phyloP scores from a whole-genome alignment of 2,113 vertebrate species.

The Zeus faber region DNA sequence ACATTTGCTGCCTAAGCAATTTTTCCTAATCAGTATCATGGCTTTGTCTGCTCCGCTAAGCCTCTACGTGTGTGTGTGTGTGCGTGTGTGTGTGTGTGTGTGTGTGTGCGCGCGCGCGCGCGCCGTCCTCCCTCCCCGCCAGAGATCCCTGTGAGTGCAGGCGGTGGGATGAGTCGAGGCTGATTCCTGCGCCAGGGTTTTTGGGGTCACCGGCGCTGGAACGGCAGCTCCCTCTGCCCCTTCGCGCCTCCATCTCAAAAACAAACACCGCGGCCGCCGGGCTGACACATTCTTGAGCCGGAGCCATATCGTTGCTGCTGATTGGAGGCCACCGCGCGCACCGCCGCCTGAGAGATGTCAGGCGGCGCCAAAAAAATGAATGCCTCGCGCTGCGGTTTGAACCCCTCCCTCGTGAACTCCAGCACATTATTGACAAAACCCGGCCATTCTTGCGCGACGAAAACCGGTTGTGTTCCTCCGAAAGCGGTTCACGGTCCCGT shows the following conservation, averaged over 20 bases:
- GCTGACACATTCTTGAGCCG: slow-evolving; percentile 60
- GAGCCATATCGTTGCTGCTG: slow-evolving; percentile 48
- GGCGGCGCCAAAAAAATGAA: slow-evolving; percentile 29
- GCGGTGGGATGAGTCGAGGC: slow-evolving; percentile 17
- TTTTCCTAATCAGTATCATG: slow-evolving; percentile 20
- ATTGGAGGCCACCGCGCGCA: slow-evolving; percentile 43
- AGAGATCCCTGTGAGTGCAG: neutral
- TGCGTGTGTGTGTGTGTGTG: neutral
- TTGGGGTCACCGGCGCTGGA: slow-evolving; percentile 24
- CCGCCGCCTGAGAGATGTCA: slow-evolving; percentile 29
- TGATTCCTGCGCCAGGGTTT: slow-evolving; percentile 12
- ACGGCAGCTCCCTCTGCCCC: slow-evolving; percentile 31
- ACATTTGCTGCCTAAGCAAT: slow-evolving; percentile 13
- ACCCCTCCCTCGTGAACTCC: slow-evolving; percentile 30
- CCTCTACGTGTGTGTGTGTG: neutral
- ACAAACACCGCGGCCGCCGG: slow-evolving; percentile 38
- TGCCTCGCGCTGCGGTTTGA: slow-evolving; percentile 36
- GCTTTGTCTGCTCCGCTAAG: neutral
- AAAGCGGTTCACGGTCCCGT: neutral
- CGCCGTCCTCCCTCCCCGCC: neutral
- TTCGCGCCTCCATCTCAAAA: slow-evolving; percentile 47
- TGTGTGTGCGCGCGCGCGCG: neutral
- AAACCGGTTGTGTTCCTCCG: too few relatives aligned
- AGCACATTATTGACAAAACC: slow-evolving; percentile 31
- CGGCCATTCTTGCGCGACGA: too few relatives aligned